Conservation (phyloP, 2,797 vertebrate species). For the Phalloptychus januarius region DNA sequence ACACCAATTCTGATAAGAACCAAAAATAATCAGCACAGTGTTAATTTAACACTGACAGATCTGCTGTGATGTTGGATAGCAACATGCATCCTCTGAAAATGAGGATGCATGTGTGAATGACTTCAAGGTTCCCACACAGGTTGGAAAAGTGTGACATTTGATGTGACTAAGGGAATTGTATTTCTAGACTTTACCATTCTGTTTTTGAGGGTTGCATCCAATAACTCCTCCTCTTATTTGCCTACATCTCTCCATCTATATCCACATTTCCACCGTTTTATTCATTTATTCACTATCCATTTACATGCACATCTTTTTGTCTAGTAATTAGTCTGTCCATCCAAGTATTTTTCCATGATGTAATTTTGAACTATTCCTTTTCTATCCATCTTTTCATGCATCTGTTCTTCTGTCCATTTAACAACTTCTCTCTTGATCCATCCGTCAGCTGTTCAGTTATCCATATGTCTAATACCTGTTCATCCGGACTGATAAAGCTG, state of each 20-base stretch:
- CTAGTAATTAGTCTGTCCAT: not conserved
- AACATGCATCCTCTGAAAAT: not conserved
- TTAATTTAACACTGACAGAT: not conserved
- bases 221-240: not conserved
- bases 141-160: not conserved
- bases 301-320: not conserved
- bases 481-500: not conserved
- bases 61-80: not conserved
- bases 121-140: not conserved
- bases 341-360: not conserved
- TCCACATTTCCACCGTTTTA: not conserved
- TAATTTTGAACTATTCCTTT: not conserved
- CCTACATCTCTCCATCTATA: not conserved
- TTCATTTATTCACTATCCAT: not conserved
- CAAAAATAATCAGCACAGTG: not conserved
- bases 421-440: not conserved
- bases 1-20: not conserved
- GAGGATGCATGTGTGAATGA: not conserved
- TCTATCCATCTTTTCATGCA: not conserved
- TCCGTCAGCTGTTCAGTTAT: not conserved
- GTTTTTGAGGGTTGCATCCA: not conserved
- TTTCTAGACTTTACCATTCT: not conserved
- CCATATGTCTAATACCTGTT: not conserved
- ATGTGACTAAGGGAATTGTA: not conserved
- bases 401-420: not conserved